Evolutionary conservation across 2,797 vertebrate species (phyloP).

Genomic region (Xerus rutilus): DNA sequence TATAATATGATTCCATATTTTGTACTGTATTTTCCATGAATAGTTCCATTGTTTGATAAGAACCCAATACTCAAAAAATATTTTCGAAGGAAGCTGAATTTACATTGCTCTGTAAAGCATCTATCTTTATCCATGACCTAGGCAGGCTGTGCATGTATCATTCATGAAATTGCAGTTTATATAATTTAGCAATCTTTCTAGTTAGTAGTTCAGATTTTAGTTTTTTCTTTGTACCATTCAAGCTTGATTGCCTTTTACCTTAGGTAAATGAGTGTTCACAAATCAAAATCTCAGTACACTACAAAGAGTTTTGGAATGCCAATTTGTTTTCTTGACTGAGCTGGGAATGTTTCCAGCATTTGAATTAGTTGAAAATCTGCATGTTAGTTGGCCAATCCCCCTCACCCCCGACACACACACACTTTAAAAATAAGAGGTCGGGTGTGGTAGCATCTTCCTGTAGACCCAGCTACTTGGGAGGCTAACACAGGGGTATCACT

Average conservation of each 20-base stretch:
- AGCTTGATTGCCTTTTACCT: conserved; percentile 13
- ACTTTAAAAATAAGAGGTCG: conserved; percentile 9
- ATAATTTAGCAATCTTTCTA: conserved; percentile 36
- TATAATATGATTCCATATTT: conserved; percentile 45
- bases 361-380: conserved; percentile 55
- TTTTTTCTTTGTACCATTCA: conserved; percentile 25
- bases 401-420: no score
- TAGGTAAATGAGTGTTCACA: conserved; percentile 32
- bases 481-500: background rate
- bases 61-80: background rate
- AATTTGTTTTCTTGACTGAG: conserved; percentile 56
- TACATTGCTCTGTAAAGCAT: background rate
- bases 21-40: background rate
- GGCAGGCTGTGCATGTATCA: background rate
- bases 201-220: background rate
- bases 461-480: background rate
- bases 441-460: background rate
- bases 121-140: background rate
- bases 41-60: conserved; percentile 28
- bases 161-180: conserved; percentile 28
- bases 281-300: conserved; percentile 17
- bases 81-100: background rate
- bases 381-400: background rate
- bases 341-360: conserved; percentile 41
- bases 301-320: conserved; percentile 37